Conservation (phyloP, 2,888 invertebrate genomes). For the Ecdyonurus torrentis region DNA sequence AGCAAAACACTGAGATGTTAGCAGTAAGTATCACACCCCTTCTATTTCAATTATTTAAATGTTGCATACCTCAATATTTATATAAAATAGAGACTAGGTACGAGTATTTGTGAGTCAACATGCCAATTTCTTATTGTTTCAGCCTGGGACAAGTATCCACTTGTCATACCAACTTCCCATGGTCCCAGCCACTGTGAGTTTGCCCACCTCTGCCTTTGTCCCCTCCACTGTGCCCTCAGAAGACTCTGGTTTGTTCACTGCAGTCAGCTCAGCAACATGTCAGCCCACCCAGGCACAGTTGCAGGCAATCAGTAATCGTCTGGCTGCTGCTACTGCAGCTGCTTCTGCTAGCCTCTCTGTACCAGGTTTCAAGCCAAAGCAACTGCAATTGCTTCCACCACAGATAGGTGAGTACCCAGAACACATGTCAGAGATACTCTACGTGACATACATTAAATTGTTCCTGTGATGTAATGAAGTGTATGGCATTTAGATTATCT, state of each 20-base stretch:
- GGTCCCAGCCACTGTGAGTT: background rate
- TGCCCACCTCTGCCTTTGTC: background rate
- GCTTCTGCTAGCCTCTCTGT: background rate
- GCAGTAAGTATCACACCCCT: background rate
- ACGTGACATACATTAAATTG: too few relatives aligned
- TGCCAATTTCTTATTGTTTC: background rate
- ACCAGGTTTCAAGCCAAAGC: background rate
- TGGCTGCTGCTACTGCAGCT: background rate
- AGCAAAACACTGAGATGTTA: background rate
- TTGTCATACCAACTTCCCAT: background rate
- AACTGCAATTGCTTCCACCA: background rate
- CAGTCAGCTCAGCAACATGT: background rate
- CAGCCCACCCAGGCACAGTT: background rate
- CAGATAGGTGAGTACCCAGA: constrained; percentile 1
- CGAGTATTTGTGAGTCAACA: too few relatives aligned
- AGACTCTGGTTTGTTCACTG: background rate
- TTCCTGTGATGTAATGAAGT: too few relatives aligned
- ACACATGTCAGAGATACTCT: too few relatives aligned
- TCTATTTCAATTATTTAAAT: too few relatives aligned
- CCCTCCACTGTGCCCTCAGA: background rate
- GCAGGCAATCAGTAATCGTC: background rate
- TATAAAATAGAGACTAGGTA: too few relatives aligned
- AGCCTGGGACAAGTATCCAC: constrained; percentile 1
- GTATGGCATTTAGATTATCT: too few relatives aligned
- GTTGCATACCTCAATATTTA: too few relatives aligned